Evolutionary conservation across 2,888 invertebrate genomes (phyloP).

Genomic region (Beris chalybata): DNA sequence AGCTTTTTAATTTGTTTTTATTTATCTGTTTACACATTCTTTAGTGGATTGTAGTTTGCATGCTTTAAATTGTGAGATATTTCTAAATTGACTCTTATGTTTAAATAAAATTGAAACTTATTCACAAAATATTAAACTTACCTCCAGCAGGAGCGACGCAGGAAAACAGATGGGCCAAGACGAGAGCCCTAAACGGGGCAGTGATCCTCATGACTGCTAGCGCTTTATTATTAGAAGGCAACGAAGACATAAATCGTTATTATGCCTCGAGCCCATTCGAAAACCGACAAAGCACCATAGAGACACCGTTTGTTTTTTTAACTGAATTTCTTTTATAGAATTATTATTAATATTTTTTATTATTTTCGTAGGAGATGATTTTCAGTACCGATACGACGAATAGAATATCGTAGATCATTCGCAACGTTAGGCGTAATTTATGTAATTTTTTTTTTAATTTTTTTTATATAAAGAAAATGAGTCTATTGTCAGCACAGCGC

Average conservation of each 20-base stretch:
- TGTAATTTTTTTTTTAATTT: no score
- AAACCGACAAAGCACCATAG: constrained; percentile 19
- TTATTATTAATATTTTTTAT: constrained; percentile 1
- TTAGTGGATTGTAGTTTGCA: no score
- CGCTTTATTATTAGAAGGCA: constrained; percentile 36
- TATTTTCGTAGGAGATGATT: neutral
- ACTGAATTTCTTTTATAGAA: neutral
- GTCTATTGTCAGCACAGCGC: no score
- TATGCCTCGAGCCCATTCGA: constrained; percentile 36
- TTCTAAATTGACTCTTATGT: no score
- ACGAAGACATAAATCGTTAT: constrained; percentile 39
- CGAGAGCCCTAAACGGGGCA: constrained; percentile 52
- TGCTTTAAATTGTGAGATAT: no score
- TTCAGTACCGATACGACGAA: no score
- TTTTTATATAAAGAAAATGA: no score
- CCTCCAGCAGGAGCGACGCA: constrained; percentile 56
- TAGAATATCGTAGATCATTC: no score
- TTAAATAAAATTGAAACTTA: no score
- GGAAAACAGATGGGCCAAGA: constrained; percentile 55
- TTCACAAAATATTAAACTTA: constrained; percentile 44
- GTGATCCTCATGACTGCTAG: constrained; percentile 54
- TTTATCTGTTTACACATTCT: no score
- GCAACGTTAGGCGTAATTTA: no score
- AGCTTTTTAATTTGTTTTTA: no score
- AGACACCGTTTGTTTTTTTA: constrained; percentile 6